Evolutionary conservation across 2,113 vertebrate genomes (phyloP), one percentile per base, ranked within the genome.

Genomic region (Willisornis vidua): DNA sequence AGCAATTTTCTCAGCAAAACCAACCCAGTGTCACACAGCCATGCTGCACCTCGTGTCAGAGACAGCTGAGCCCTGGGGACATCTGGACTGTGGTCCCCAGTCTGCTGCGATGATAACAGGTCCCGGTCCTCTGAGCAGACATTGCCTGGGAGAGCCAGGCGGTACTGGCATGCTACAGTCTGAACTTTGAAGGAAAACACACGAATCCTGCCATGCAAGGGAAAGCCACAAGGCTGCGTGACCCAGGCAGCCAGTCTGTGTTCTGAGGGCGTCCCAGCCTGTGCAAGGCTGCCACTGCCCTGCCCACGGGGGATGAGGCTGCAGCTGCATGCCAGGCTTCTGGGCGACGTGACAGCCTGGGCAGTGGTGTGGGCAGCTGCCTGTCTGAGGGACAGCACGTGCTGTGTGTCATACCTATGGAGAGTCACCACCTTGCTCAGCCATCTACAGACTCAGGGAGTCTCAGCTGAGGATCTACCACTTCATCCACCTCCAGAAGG

Each of bases 121-220:
- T 31, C 28, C 67, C 2, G 3, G 19, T 35, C 33, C 35, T 52
- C 45, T n/a, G 31, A 73, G 22, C 49, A 61, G 39, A 19, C 16
- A 22, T 14, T 5, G 1, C 19, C 35, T 10, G 2, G 26, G 51
- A 58, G 26, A 59, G 43, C 12, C 2, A 5, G 39, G 55, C 3
- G 0, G 33, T 37, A 28, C 41, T 7, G 16, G 1, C 2, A 0
- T 22, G 18, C 31, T 57, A 20, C 29, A 67, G n/a, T 22, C 54
- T 33, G 55, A 54, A 11, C 11, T 68, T 39, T 4, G 39, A 51
- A 67, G 39, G 52, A 63, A 70, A 89, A 14, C 39, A 19, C 55
- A 6, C 4, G 5, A 8, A 24, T 25, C 7, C 35, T 10, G 3
- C 55, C 14, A 8, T 0, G 0, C 0, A 0, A 70, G 37, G 16